These are phyloP conservation scores for Synergus japonicus DNA, from an alignment of 2,888 invertebrate species.

Conservation along the genomic window DNA sequence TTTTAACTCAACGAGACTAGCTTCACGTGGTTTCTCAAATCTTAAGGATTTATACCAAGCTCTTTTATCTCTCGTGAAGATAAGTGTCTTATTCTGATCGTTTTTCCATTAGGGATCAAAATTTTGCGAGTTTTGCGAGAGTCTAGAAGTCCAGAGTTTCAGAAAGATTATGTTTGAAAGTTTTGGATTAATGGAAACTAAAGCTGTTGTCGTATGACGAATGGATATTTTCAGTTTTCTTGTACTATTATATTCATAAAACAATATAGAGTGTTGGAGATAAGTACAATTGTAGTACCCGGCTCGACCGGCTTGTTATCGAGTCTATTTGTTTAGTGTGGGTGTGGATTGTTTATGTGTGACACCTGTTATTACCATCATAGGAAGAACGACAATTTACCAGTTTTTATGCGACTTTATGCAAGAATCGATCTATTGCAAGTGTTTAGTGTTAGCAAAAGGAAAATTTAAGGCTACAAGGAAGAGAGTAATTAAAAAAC, in stretches of 20 bases:
- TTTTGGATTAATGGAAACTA: neutral
- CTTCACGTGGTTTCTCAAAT: neutral
- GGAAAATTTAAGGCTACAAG: neutral
- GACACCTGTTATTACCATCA: neutral
- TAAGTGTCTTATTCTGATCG: neutral
- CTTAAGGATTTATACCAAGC: neutral
- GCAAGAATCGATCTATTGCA: neutral
- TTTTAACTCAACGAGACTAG: neutral
- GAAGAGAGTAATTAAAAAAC: neutral
- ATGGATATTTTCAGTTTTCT: neutral
- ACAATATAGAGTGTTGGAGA: conserved; percentile 1
- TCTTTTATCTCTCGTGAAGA: conserved; percentile 11
- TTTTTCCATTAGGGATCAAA: neutral
- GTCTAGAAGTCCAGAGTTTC: neutral
- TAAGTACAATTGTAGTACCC: conserved; percentile 4
- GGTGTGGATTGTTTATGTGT: conserved; percentile 21
- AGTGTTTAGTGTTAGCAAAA: neutral
- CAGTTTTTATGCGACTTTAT: conserved; percentile 21
- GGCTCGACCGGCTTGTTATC: conserved; percentile 24
- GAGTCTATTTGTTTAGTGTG: conserved; percentile 24
- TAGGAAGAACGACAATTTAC: conserved; percentile 2
- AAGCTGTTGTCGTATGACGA: neutral
- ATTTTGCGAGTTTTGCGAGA: neutral
- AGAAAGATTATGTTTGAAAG: neutral
- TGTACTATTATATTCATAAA: neutral